These are phyloP conservation scores for Entomyzon cyanotis DNA, from an alignment of 2,113 vertebrate genomes.

Conservation along the genomic window DNA sequence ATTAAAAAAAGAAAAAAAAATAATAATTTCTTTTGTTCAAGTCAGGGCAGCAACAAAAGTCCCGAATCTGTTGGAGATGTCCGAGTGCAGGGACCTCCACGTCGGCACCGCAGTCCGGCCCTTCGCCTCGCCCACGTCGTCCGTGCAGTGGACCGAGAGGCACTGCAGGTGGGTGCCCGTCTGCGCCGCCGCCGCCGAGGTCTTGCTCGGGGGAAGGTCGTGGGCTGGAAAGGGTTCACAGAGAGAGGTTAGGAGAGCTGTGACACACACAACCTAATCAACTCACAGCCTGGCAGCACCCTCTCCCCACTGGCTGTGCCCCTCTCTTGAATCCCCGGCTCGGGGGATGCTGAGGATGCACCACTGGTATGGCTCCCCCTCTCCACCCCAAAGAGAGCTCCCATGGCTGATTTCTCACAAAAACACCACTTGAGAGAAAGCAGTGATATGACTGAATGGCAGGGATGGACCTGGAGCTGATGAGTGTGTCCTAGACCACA, in stretches of 20 bases:
- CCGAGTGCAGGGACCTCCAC: conserved; percentile 96
- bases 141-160: conserved; percentile 97
- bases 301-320: accelerated
- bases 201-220: conserved; percentile 89
- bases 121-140: conserved; percentile 92
- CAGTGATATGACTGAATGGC: accelerated
- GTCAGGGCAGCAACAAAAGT: conserved; percentile 97
- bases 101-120: conserved; percentile 90
- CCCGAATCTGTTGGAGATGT: conserved; percentile 98
- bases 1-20: conserved; percentile 41
- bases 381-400: accelerated
- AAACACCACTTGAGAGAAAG: background rate
- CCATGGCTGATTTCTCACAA: background rate
- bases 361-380: background rate
- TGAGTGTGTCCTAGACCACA: accelerated
- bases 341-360: accelerated
- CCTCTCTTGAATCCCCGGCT: background rate
- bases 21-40: conserved; percentile 76
- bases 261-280: background rate
- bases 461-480: accelerated
- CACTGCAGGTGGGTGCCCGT: conserved; percentile 93
- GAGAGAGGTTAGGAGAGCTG: background rate
- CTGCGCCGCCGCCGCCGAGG: conserved; percentile 77
- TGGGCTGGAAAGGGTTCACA: conserved; percentile 79
- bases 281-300: background rate